phyloP scores from a whole-genome alignment of 2,113 vertebrate genomes.

The Lepidothrix coronata region DNA sequence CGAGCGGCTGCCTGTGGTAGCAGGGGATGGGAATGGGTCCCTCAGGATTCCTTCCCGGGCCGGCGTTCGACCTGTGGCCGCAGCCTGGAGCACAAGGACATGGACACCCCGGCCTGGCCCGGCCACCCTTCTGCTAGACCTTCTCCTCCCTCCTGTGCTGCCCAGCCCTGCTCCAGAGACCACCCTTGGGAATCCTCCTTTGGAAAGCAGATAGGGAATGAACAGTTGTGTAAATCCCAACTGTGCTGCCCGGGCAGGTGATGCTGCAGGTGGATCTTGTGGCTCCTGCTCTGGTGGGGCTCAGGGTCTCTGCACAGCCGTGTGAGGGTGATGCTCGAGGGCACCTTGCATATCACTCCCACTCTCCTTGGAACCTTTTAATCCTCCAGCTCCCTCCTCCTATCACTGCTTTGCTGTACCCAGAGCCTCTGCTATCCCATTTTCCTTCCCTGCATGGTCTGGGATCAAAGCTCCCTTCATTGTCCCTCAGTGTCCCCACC shows the following conservation, averaged over 20 bases:
- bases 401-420: background rate
- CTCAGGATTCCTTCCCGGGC: background rate
- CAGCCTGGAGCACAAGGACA: background rate
- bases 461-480: background rate
- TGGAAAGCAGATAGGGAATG: background rate
- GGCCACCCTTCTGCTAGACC: rapidly evolving
- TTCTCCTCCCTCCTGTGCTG: background rate
- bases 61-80: rapidly evolving
- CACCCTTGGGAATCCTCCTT: rapidly evolving
- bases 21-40: conserved; percentile 40
- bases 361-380: background rate
- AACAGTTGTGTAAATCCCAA: rapidly evolving
- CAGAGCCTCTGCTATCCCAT: rapidly evolving
- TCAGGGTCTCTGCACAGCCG: background rate
- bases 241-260: rapidly evolving
- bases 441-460: background rate
- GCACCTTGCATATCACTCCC: background rate
- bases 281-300: background rate
- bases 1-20: conserved; percentile 37
- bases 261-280: background rate
- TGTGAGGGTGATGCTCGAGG: background rate
- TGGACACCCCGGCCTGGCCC: rapidly evolving
- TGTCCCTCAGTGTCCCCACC: rapidly evolving
- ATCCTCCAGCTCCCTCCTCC: background rate
- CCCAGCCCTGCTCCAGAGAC: background rate